Evolutionary conservation across 2,797 vertebrate species (phyloP), one percentile per base, ranked within the genome.

Genomic region (Falco novaeseelandiae): DNA sequence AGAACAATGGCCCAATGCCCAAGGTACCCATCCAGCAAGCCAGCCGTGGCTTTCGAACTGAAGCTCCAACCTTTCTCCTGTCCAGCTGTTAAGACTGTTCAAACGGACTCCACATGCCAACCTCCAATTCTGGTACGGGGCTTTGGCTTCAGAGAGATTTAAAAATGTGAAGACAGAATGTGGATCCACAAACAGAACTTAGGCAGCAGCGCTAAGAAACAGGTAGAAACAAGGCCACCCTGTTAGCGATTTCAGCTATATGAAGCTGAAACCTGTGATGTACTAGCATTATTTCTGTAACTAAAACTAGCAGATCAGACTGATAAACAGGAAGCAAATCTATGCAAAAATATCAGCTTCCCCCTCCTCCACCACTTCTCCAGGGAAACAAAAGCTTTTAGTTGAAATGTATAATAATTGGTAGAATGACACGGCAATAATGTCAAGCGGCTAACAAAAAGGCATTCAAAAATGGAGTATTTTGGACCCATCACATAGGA

Each of bases 391-490:
- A 34, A 59, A 12, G 8, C 9, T 61, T 86, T 29, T 36, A 91
- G 8, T 0, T 57, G 20, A 62, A 79, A 83, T 9, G 14, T 46
- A 70, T 38, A 72, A 8, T 36, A 62, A 62, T 2, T 9, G 19
- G 15, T 9, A 82, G 30, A 42, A 79, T n/a, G 48, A 23, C 19
- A 72, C 5, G 14, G 46, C 3, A 0, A 61, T 57, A 10, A n/a
- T 26, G 3, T n/a, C 59, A 71, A 69, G 26, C 7, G 26, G n/a
- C 48, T 70, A 74, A 20, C 12, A 59, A 29, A 85, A 83, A 74
- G 0, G 0, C 7, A 20, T 25, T 81, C n/a, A 38, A 38, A 81
- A 49, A 61, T 13, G 32, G 17, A 57, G 15, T 23, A 51, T 30
- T 76, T 51, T 14, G 27, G 38, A 38, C 26, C 40, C 21, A 48